Conservation (phyloP, 2,113 vertebrate genomes). For the Spea multiplicata region DNA sequence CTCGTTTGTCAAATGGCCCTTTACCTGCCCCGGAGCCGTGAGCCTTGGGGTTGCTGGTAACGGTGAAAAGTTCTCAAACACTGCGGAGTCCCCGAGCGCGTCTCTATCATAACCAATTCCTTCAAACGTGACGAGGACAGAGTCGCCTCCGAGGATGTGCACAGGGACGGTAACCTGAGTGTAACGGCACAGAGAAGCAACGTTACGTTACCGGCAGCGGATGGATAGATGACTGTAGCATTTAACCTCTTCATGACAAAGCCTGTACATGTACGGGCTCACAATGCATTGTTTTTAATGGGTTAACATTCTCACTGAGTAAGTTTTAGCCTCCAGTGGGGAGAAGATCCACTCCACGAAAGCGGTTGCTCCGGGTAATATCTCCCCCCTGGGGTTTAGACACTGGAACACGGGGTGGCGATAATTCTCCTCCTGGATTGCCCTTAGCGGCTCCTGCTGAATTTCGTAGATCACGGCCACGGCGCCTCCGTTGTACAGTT, state of each 20-base stretch:
- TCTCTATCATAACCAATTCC: conserved; percentile 71
- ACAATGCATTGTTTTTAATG: neutral
- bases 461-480: conserved; percentile 76
- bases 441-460: conserved; percentile 64
- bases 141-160: conserved; percentile 71
- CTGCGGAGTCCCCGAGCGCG: conserved; percentile 46
- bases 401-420: conserved; percentile 82
- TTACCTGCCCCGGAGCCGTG: conserved; percentile 78
- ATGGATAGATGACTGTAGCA: too few relatives aligned
- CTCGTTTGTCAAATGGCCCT: conserved; percentile 8
- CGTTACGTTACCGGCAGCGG: neutral
- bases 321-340: conserved; percentile 83
- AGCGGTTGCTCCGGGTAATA: conserved; percentile 72
- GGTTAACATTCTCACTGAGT: conserved; percentile 65
- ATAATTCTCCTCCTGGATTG: conserved; percentile 72
- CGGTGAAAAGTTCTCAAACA: conserved; percentile 48
- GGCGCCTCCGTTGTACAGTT: conserved; percentile 81
- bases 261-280: too few relatives aligned
- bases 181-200: conserved; percentile 24
- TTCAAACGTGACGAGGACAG: conserved; percentile 75
- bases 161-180: conserved; percentile 81
- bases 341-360: conserved; percentile 85
- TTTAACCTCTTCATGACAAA: too few relatives aligned
- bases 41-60: conserved; percentile 58
- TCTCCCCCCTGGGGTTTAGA: conserved; percentile 80